Evolutionary conservation across 2,888 invertebrate species (phyloP).

Genomic region (Drosophila crucigera): DNA sequence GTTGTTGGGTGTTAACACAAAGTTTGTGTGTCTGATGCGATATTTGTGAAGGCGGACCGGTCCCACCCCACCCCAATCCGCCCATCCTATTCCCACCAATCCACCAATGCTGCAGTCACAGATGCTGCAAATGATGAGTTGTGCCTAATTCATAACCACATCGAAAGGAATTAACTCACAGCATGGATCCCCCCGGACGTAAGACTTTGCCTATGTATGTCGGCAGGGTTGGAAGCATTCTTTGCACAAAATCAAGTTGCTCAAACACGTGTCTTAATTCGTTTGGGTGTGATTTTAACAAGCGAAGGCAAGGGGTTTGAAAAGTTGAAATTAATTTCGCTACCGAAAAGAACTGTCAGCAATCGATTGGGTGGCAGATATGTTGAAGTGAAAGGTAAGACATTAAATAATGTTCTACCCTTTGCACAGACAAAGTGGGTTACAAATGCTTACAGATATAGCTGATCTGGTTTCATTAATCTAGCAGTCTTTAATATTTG

Average conservation of each 20-base stretch:
- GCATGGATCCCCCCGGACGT: slow-evolving; percentile 60
- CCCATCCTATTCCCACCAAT: slow-evolving; percentile 37
- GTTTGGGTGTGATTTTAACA: slow-evolving; percentile 79
- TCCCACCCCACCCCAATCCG: slow-evolving; percentile 24
- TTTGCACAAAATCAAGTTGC: slow-evolving; percentile 65
- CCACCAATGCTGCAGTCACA: slow-evolving; percentile 32
- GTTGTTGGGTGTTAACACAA: slow-evolving; percentile 70
- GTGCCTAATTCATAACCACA: slow-evolving; percentile 84
- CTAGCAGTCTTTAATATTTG: background rate
- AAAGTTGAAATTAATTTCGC: slow-evolving; percentile 81
- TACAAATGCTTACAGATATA: background rate
- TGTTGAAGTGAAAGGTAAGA: slow-evolving; percentile 4
- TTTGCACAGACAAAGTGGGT: background rate
- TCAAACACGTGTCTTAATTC: slow-evolving; percentile 78
- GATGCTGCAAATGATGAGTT: slow-evolving; percentile 84
- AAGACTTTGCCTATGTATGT: slow-evolving; percentile 30
- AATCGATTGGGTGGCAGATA: slow-evolving; percentile 65
- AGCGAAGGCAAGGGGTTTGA: slow-evolving; percentile 61
- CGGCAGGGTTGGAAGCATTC: slow-evolving; percentile 43
- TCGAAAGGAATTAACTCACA: slow-evolving; percentile 82
- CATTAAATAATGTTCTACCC: slow-evolving; percentile 1
- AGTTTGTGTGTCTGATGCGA: slow-evolving; percentile 72
- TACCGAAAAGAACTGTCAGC: slow-evolving; percentile 78
- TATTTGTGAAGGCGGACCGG: slow-evolving; percentile 45
- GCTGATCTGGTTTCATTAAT: background rate